Evolutionary conservation across 37 sponge, comb jelly and placozoan species (phyloP).

Genomic region (Agelas oroides): DNA sequence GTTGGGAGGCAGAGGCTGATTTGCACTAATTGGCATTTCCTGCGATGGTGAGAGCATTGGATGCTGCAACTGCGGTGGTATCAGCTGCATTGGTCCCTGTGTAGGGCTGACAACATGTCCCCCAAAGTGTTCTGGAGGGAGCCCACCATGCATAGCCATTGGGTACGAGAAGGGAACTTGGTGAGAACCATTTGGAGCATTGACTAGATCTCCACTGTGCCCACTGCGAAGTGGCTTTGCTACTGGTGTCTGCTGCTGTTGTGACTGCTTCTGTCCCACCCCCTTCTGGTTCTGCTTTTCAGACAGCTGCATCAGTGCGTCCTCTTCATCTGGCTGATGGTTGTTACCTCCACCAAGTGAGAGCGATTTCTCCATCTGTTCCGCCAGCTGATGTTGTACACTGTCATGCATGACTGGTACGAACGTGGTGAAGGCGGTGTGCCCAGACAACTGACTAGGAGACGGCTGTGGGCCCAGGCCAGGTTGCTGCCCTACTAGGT

Average conservation of each 20-base stretch:
- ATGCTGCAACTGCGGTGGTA: neutral
- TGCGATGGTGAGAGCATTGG: neutral
- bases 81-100: slow-evolving; percentile 26
- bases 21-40: neutral
- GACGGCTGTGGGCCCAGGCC: slow-evolving; percentile 17
- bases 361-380: slow-evolving; percentile 34
- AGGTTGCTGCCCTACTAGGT: too few species aligned
- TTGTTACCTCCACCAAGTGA: neutral
- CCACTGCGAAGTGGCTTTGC: too few species aligned
- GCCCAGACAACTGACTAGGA: slow-evolving; percentile 2
- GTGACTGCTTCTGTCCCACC: too few species aligned
- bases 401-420: neutral
- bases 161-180: too few species aligned
- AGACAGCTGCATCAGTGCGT: too few species aligned
- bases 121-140: neutral
- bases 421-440: neutral
- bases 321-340: too few species aligned
- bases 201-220: too few species aligned
- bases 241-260: too few species aligned
- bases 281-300: too few species aligned
- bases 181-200: too few species aligned
- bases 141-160: neutral
- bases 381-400: slow-evolving; percentile 28
- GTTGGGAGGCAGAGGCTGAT: neutral
- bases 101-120: slow-evolving; percentile 56